Evolutionary conservation across 2,888 invertebrate species (phyloP).

Genomic region (Yponomeuta malinellus): DNA sequence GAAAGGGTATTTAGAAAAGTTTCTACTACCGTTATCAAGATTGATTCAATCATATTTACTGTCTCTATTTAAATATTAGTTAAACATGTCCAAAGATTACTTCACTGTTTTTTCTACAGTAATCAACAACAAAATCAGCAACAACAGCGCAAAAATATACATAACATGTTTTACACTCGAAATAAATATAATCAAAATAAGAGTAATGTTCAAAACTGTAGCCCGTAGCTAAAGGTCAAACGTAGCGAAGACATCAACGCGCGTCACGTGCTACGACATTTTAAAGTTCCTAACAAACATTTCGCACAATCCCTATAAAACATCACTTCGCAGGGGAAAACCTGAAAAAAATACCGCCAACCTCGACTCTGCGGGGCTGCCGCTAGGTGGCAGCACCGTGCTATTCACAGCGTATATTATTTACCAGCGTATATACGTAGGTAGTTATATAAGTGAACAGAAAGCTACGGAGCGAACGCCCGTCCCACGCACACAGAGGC

Average conservation of each 20-base stretch:
- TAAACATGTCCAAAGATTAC: no score
- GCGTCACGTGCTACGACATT: conserved; percentile 12
- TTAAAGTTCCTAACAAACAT: conserved; percentile 6
- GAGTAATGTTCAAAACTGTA: neutral
- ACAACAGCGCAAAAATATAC: neutral
- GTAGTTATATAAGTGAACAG: conserved; percentile 74
- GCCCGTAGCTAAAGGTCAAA: conserved; percentile 9
- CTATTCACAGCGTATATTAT: conserved; percentile 72
- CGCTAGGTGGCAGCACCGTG: conserved; percentile 74
- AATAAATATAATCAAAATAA: neutral
- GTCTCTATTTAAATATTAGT: no score
- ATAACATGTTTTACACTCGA: neutral
- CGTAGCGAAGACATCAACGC: conserved; percentile 23
- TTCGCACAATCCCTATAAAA: neutral
- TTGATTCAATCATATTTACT: no score
- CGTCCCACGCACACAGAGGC: conserved; percentile 39
- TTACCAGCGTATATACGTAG: conserved; percentile 62
- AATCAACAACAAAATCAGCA: neutral
- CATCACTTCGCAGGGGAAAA: conserved; percentile 33
- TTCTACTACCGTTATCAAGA: no score
- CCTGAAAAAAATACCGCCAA: conserved; percentile 52
- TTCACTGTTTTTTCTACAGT: neutral
- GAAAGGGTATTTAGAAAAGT: no score
- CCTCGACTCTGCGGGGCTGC: conserved; percentile 40
- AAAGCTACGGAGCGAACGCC: conserved; percentile 59